phyloP scores from a whole-genome alignment of 2,888 invertebrate species.

The Leptinotarsa tumamoca region DNA sequence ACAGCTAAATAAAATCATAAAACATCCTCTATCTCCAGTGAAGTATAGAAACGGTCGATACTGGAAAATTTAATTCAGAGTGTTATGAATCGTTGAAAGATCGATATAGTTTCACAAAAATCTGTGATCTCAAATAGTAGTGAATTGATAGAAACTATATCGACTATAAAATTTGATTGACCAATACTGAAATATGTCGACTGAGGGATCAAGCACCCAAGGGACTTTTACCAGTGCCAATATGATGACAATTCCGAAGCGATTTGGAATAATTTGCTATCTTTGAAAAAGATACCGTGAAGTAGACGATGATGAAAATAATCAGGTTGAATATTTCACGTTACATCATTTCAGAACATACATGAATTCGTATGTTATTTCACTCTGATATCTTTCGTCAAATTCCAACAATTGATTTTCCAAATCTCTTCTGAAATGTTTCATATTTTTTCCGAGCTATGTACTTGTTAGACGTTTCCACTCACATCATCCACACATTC shows the following conservation, averaged over 20 bases:
- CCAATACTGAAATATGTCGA: constrained; percentile 46
- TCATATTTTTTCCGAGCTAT: constrained; percentile 13
- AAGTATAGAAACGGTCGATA: no score
- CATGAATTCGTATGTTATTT: no score
- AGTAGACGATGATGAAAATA: no score
- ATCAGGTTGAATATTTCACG: neutral
- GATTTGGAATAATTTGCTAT: neutral
- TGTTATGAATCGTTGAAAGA: no score
- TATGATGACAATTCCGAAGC: neutral
- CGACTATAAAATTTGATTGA: constrained; percentile 40
- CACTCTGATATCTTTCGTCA: neutral
- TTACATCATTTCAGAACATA: no score
- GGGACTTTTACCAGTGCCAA: neutral
- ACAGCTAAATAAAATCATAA: no score
- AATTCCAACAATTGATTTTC: neutral
- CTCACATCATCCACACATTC: constrained; percentile 46
- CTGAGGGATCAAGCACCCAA: constrained; percentile 39
- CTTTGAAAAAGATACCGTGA: neutral
- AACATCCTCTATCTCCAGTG: no score
- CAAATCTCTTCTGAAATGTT: constrained; percentile 2
- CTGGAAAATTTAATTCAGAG: no score
- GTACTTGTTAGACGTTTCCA: constrained; percentile 23
- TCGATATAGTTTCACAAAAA: no score
- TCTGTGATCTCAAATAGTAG: no score
- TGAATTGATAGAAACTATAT: neutral